phyloP scores from a whole-genome alignment of 2,888 invertebrate genomes.

The Graphium colonna region DNA sequence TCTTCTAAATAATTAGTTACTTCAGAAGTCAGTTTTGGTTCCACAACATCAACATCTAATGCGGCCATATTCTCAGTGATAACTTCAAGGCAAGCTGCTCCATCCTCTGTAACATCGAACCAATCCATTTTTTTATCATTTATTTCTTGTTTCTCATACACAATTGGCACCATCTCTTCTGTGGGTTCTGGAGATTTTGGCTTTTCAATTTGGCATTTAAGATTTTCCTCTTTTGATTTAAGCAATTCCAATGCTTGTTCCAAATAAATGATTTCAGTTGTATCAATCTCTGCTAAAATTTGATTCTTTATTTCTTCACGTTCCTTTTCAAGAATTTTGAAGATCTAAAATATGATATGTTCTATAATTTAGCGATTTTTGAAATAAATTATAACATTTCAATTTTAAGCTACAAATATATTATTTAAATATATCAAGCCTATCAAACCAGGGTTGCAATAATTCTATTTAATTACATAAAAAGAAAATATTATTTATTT shows the following conservation, averaged over 20 bases:
- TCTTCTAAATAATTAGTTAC: constrained; percentile 49
- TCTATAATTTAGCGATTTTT: too few relatives aligned
- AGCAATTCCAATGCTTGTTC: constrained; percentile 89
- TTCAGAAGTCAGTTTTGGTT: constrained; percentile 59
- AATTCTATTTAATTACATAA: too few relatives aligned
- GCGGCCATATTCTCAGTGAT: constrained; percentile 49
- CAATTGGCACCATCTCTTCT: constrained; percentile 40
- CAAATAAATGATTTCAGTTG: constrained; percentile 91
- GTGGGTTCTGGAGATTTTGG: constrained; percentile 35
- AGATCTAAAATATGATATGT: constrained; percentile 70
- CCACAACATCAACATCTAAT: constrained; percentile 26
- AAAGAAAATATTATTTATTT: too few relatives aligned
- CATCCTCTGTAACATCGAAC: constrained; percentile 65
- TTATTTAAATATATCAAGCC: too few relatives aligned
- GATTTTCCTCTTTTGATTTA: constrained; percentile 68
- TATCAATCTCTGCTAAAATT: constrained; percentile 84
- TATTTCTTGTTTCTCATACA: constrained; percentile 53
- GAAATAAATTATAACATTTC: too few relatives aligned
- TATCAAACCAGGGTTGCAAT: too few relatives aligned
- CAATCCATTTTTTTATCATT: constrained; percentile 61
- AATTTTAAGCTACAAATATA: too few relatives aligned
- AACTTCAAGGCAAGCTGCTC: constrained; percentile 53
- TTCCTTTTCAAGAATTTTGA: constrained; percentile 87
- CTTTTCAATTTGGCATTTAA: constrained; percentile 39
- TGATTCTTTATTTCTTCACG: constrained; percentile 82